Conservation (phyloP, 2,113 vertebrate genomes). For the Verasper variegatus region DNA sequence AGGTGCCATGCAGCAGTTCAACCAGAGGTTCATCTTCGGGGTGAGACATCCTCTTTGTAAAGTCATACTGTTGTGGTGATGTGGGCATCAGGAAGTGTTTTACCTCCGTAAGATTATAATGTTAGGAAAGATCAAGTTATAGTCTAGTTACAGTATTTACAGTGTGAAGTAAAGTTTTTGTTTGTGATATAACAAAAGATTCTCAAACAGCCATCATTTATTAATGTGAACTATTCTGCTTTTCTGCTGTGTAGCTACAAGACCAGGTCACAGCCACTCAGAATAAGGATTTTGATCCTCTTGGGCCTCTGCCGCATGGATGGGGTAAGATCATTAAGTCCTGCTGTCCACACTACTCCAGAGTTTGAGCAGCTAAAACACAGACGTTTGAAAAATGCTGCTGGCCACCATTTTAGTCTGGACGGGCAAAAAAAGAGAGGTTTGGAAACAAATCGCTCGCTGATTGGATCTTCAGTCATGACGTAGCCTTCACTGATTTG, state of each 20-base stretch:
- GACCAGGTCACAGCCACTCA: constrained; percentile 87
- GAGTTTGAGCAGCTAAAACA: too few species aligned
- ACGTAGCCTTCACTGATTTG: too few species aligned
- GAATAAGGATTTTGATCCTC: constrained; percentile 97
- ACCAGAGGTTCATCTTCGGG: constrained; percentile 97
- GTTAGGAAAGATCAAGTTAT: too few species aligned
- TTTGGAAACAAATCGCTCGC: too few species aligned
- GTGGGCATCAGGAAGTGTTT: too few species aligned
- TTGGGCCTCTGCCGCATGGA: constrained; percentile 93
- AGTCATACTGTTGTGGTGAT: too few species aligned
- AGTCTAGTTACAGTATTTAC: background rate
- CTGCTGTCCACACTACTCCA: background rate
- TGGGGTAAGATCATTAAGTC: constrained; percentile 89
- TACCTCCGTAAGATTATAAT: too few species aligned
- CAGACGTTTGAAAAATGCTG: too few species aligned
- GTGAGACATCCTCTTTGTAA: constrained; percentile 76
- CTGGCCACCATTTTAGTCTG: too few species aligned
- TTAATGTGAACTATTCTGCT: background rate
- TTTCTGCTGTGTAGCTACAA: constrained; percentile 82
- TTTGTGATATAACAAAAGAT: background rate
- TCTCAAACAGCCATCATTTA: background rate
- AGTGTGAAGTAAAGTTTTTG: background rate
- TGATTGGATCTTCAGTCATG: too few species aligned
- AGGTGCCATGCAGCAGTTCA: constrained; percentile 99
- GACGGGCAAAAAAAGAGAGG: too few species aligned